Conservation (phyloP, 2,113 vertebrate genomes). For the Neogobius melanostomus region DNA sequence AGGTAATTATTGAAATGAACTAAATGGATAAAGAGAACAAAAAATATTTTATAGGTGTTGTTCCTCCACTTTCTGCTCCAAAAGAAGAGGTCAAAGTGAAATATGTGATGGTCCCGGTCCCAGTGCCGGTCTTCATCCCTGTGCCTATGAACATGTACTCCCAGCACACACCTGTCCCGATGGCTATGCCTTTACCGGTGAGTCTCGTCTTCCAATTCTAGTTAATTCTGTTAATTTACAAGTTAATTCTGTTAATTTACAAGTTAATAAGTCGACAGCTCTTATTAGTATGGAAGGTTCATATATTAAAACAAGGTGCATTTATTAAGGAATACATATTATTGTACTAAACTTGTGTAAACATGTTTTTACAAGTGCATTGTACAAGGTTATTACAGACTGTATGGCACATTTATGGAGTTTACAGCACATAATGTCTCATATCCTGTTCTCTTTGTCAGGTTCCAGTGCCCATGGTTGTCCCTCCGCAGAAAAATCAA, state of each 20-base stretch:
- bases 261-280: no score
- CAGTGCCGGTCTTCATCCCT: slow-evolving; percentile 92
- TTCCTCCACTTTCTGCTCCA: slow-evolving; percentile 10
- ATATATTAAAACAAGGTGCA: no score
- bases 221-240: no score
- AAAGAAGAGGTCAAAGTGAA: slow-evolving; percentile 69
- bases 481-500: slow-evolving; percentile 80
- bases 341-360: no score
- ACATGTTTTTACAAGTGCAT: no score
- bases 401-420: no score
- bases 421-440: neutral
- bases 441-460: slow-evolving; percentile 48
- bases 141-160: slow-evolving; percentile 94
- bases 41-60: neutral
- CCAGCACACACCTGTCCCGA: slow-evolving; percentile 87
- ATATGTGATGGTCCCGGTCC: slow-evolving; percentile 86
- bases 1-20: neutral
- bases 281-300: no score
- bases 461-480: slow-evolving; percentile 88
- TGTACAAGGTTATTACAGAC: no score
- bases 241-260: no score
- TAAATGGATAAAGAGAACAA: neutral
- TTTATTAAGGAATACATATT: no score
- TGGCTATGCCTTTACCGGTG: slow-evolving; percentile 89
- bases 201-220: slow-evolving; percentile 47